These are phyloP conservation scores for Microtus ochrogaster DNA, from an alignment of 2,113 vertebrate genomes.

Conservation along the genomic window DNA sequence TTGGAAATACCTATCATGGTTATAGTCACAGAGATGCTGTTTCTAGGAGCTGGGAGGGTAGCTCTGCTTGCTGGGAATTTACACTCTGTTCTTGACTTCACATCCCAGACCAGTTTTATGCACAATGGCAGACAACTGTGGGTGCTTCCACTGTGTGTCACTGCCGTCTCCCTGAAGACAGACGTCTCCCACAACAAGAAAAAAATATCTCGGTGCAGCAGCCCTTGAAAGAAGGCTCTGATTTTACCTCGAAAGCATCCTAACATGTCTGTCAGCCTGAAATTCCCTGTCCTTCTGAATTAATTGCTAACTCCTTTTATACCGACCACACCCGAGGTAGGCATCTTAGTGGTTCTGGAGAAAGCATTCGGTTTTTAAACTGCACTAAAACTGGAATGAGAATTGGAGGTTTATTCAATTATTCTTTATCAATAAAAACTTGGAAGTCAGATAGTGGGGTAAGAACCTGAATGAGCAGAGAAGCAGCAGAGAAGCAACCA, in stretches of 20 bases:
- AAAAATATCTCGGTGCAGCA: neutral
- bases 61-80: rapidly evolving
- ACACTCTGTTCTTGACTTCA: neutral
- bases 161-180: neutral
- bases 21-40: neutral
- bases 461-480: no score
- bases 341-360: no score
- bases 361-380: neutral
- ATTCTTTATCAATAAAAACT: no score
- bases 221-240: neutral
- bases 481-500: no score
- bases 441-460: no score
- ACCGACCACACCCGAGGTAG: no score
- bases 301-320: no score
- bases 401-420: neutral
- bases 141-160: neutral
- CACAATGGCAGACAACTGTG: neutral
- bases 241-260: neutral
- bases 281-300: no score
- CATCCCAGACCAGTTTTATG: neutral
- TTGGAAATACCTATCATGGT: neutral
- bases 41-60: neutral
- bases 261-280: neutral
- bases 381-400: neutral
- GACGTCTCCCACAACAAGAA: neutral